Conservation (phyloP, 2,113 vertebrate species). For the Bombycilla garrulus region DNA sequence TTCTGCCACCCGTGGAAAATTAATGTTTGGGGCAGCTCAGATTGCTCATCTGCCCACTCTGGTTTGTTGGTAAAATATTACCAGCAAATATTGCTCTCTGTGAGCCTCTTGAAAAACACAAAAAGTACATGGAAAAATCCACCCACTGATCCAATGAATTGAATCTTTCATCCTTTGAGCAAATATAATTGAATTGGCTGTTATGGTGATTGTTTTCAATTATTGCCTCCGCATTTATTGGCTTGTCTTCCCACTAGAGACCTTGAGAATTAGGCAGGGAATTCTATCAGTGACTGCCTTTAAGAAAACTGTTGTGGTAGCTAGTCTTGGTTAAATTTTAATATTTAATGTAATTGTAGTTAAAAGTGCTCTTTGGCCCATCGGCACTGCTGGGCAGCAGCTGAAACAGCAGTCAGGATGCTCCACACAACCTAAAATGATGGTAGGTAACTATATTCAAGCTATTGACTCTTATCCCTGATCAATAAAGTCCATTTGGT, state of each 20-base stretch:
- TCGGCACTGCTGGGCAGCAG: not conserved
- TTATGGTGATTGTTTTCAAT: slow-evolving; percentile 28
- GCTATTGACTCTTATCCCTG: not conserved
- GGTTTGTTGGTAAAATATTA: not conserved
- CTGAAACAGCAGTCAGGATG: not conserved
- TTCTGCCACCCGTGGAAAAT: not conserved
- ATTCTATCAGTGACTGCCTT: not conserved
- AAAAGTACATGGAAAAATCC: not conserved
- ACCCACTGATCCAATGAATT: not conserved
- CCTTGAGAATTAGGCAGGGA: not conserved
- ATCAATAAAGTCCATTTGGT: not conserved
- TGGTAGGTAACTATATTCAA: not conserved
- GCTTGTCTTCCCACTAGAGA: not conserved
- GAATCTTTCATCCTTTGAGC: not conserved
- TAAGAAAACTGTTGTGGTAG: not conserved
- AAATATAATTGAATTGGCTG: slow-evolving; percentile 29
- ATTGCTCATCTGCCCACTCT: not conserved
- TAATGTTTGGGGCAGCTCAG: not conserved
- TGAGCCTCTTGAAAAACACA: not conserved
- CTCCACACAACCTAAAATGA: not conserved
- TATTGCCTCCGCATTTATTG: slow-evolving; percentile 31
- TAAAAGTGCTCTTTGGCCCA: not conserved
- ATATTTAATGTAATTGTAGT: not conserved
- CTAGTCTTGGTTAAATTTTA: not conserved
- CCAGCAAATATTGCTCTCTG: not conserved